Evolutionary conservation across 2,113 vertebrate genomes (phyloP), one percentile per base, ranked within the genome.

Genomic region (Oreochromis tanganicae): DNA sequence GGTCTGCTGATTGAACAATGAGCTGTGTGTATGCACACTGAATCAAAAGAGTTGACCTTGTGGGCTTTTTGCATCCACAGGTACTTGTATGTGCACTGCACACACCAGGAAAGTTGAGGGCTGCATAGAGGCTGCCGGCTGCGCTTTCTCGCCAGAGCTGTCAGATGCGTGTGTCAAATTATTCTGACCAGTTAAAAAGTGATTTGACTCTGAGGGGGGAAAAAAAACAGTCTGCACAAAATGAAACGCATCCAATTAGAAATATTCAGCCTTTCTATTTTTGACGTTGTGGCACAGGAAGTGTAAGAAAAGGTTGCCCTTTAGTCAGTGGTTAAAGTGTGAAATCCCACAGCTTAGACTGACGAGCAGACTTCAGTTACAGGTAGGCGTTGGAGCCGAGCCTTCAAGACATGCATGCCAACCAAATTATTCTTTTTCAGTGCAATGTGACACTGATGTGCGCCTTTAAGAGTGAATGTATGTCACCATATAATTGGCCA

Each of bases 301-400:
- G 86, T 88, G 91, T 92, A 88, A 87, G 86, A 94, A 89, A 94
- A 94, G 85, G 91, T 93, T 88, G 86, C 81, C 92, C 88, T 94
- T 95, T 92, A 93, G 92, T 92, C 85, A 19, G 87, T 80, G 93
- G 92, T 95, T 92, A 68, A 93, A 92, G 92, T 95, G 94, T 93
- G 92, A 94, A 93, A 92, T 94, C 90, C 73, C 75, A 82, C 89
- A 71, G 91, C 89, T 91, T 85, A 86, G 86, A 73, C 84, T 41
- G 82, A 86, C 50, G 19, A 19, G 88, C 89, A 94, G 89, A 91
- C 83, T 88, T 89, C 85, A 87, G 91, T 88, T 92, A 80, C 90
- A 95, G 93, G 94, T 94, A 93, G 94, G 94, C 91, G 91, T 90
- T 85, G 88, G 63, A 90, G 79, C 57, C 16, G n/a, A 87, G 90